Percentiles rank a stretch among this genome's conserved stretches.
Conservation (phyloP, 2,797 vertebrate genomes). For the Hypotaenidia okinawae region DNA sequence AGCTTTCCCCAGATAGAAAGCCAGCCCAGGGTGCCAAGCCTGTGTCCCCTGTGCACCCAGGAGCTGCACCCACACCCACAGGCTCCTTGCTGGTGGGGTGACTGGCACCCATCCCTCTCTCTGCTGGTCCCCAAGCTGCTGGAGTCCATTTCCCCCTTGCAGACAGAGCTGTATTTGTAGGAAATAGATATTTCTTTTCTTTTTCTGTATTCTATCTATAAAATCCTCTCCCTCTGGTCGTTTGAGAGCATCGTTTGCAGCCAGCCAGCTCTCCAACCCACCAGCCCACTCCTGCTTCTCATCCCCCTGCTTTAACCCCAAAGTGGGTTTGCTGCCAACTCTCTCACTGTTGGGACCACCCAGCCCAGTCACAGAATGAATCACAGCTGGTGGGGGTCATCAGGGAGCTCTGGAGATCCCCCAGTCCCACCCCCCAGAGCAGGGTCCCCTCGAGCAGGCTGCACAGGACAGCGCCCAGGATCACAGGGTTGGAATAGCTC, state of each 20-base stretch:
- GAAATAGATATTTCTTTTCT: neutral
- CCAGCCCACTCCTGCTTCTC: accelerated
- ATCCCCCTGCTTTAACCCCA: neutral
- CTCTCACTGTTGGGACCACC: neutral
- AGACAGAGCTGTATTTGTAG: neutral
- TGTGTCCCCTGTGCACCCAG: neutral
- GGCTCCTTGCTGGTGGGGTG: neutral
- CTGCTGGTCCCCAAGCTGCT: neutral
- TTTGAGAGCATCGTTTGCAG: neutral
- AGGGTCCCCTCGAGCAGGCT: too few species aligned
- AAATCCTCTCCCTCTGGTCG: neutral
- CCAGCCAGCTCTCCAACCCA: neutral
- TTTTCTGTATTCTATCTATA: neutral
- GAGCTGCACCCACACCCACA: accelerated
- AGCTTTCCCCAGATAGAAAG: neutral
- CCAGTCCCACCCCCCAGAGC: neutral
- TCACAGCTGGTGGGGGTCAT: too few species aligned
- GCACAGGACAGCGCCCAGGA: too few species aligned
- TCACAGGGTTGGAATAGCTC: too few species aligned
- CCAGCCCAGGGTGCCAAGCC: neutral
- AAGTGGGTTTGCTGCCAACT: neutral
- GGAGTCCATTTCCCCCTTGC: neutral
- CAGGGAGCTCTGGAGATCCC: too few species aligned
- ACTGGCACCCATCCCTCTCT: neutral
- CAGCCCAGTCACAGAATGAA: neutral